Conservation (phyloP, 1,140 invertebrate genomes). For the Drosophila sucinea region DNA sequence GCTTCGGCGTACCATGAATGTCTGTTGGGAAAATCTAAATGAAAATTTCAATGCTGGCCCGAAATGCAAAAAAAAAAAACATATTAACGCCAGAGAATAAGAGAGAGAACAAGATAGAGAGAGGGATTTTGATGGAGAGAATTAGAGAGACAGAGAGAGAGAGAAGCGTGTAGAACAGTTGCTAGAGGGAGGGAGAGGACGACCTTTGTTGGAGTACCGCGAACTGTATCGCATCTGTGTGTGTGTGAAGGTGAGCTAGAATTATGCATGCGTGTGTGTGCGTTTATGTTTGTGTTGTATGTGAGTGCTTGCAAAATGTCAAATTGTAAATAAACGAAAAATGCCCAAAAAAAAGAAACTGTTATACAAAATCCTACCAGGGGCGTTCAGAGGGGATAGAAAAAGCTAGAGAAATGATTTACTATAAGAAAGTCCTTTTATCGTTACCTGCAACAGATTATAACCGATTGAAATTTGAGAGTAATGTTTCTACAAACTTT, state of each 20-base stretch:
- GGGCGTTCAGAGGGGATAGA: conserved; percentile 19
- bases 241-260: conserved; percentile 65
- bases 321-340: conserved; percentile 80
- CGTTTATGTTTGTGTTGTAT: conserved; percentile 34
- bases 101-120: neutral
- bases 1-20: conserved; percentile 64
- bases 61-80: conserved; percentile 36
- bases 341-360: conserved; percentile 44
- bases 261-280: conserved; percentile 27
- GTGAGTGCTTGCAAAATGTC: conserved; percentile 66
- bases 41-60: conserved; percentile 58
- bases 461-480: too few species aligned
- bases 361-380: conserved; percentile 60
- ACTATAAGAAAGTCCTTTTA: too few species aligned
- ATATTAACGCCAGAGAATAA: neutral
- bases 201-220: conserved; percentile 48
- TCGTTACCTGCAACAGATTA: too few species aligned
- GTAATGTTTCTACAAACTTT: too few species aligned
- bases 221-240: conserved; percentile 16
- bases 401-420: neutral
- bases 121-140: neutral
- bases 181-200: conserved; percentile 32
- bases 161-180: conserved; percentile 7
- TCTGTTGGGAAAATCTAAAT: conserved; percentile 76
- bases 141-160: conserved; percentile 3